Conservation (phyloP, 2,888 invertebrate species). For the Griposia aprilina region DNA sequence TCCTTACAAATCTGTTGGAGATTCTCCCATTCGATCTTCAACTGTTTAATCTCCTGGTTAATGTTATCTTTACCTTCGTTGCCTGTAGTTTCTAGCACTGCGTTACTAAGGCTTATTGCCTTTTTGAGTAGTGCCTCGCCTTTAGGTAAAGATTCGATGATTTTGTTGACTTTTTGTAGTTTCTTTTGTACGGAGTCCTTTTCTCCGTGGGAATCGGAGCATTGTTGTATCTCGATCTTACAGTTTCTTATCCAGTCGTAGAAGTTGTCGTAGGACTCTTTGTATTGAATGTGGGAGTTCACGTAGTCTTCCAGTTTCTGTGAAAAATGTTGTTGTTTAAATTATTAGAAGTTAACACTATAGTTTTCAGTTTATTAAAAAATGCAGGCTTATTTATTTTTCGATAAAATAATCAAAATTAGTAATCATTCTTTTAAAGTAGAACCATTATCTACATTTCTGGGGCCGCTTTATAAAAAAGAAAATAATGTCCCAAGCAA, state of each 20-base stretch:
- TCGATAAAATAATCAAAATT: neutral
- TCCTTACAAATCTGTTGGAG: conserved; percentile 94
- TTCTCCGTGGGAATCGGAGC: conserved; percentile 97
- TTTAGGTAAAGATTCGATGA: conserved; percentile 92
- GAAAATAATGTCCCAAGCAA: neutral
- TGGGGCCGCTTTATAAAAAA: neutral
- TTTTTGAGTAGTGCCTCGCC: conserved; percentile 93
- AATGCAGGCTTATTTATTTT: neutral
- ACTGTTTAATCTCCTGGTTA: conserved; percentile 94
- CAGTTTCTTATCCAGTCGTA: conserved; percentile 96
- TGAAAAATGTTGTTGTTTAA: neutral
- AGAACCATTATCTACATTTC: neutral
- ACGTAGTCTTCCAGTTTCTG: conserved; percentile 95
- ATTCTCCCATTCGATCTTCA: conserved; percentile 95
- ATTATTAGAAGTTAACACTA: too few species aligned
- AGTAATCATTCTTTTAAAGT: neutral
- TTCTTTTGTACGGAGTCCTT: conserved; percentile 94
- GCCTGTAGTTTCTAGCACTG: conserved; percentile 94
- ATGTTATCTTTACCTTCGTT: conserved; percentile 96
- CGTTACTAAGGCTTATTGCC: conserved; percentile 93
- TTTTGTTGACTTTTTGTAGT: conserved; percentile 93
- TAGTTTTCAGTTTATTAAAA: too few species aligned
- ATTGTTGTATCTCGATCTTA: conserved; percentile 95
- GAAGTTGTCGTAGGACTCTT: conserved; percentile 94
- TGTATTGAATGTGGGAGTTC: conserved; percentile 96